Evolutionary conservation across 2,797 vertebrate genomes (phyloP).

Genomic region (Silurus aristotelis): DNA sequence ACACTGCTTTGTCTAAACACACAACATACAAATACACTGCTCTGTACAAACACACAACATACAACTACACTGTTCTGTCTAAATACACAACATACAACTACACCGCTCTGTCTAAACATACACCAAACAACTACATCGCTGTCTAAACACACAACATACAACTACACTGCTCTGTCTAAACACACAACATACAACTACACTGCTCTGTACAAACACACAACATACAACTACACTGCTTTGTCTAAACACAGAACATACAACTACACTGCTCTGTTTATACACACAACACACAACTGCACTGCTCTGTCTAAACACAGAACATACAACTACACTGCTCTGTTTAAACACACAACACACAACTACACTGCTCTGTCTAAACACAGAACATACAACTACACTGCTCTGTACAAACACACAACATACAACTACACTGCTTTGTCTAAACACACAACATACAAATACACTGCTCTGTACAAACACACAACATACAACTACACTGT

Average conservation of each 20-base stretch:
- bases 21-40: neutral
- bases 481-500: neutral
- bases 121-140: too few species aligned
- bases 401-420: neutral
- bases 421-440: neutral
- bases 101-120: too few species aligned
- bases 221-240: neutral
- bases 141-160: too few species aligned
- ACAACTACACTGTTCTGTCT: neutral
- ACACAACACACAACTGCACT: too few species aligned
- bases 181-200: too few species aligned
- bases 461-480: neutral
- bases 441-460: neutral
- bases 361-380: neutral
- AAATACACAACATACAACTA: too few species aligned
- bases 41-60: neutral
- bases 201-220: too few species aligned
- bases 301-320: neutral
- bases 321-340: neutral
- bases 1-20: neutral
- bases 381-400: neutral
- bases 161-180: too few species aligned
- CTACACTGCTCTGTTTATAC: neutral
- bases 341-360: neutral
- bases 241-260: neutral